Conservation (phyloP, 2,888 invertebrate species). For the Cheilosia impressa region DNA sequence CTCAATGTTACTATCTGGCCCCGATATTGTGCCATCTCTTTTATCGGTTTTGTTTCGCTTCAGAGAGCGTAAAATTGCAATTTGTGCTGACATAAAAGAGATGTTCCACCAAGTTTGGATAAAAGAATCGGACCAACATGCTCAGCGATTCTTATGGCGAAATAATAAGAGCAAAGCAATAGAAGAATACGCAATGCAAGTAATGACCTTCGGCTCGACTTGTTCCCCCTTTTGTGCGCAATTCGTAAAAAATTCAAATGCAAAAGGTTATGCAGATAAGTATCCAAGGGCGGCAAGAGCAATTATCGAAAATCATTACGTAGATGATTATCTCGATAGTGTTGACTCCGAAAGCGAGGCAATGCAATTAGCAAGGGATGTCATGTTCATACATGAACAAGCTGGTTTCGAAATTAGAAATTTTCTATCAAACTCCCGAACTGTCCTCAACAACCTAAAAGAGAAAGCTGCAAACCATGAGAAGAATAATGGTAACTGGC, state of each 20-base stretch:
- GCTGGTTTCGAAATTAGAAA: conserved; percentile 35
- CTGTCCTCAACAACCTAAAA: neutral
- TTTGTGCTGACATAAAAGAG: conserved; percentile 78
- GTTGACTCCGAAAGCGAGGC: conserved; percentile 24
- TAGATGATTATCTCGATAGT: conserved; percentile 27
- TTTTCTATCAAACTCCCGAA: conserved; percentile 11
- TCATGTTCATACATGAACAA: conserved; percentile 12
- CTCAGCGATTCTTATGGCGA: conserved; percentile 78
- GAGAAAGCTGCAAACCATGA: conserved; percentile 9
- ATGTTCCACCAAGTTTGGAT: conserved; percentile 74
- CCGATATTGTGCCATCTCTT: too few relatives aligned
- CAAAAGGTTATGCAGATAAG: conserved; percentile 5
- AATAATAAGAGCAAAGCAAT: conserved; percentile 48
- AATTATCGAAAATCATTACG: conserved; percentile 33
- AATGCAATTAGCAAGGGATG: conserved; percentile 8
- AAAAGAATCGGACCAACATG: conserved; percentile 75
- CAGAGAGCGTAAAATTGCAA: conserved; percentile 79
- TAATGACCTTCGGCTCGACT: conserved; percentile 74
- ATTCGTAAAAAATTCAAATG: conserved; percentile 37
- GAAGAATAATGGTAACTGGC: conserved; percentile 7
- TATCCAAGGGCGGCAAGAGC: conserved; percentile 23
- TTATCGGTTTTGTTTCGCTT: conserved; percentile 78
- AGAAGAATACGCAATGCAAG: conserved; percentile 67
- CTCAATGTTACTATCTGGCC: too few relatives aligned
- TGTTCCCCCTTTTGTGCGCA: conserved; percentile 64